phyloP scores from a whole-genome alignment of 2,113 vertebrate species.

The Protobothrops flavoviridis region DNA sequence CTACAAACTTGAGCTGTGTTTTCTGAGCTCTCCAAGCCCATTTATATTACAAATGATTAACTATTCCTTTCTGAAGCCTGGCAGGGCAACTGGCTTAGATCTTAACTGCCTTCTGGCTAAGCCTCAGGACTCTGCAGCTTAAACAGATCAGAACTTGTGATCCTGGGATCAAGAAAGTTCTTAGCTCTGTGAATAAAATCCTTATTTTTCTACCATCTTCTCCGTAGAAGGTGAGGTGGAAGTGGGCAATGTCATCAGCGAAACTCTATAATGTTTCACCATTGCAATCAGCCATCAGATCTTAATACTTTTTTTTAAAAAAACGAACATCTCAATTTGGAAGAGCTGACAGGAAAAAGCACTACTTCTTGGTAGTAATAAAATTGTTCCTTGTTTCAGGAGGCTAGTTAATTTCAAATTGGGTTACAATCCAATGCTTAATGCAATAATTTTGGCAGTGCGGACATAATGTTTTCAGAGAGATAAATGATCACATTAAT shows the following conservation, averaged over 20 bases:
- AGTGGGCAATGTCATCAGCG: background rate
- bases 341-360: background rate
- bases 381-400: background rate
- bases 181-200: constrained; percentile 22
- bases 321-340: background rate
- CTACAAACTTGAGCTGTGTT: constrained; percentile 19
- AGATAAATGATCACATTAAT: background rate
- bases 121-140: constrained; percentile 31
- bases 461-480: background rate
- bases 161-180: constrained; percentile 35
- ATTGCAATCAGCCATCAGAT: background rate
- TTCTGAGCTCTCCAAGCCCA: constrained; percentile 1
- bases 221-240: background rate
- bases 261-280: background rate
- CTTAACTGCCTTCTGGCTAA: constrained; percentile 47
- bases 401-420: background rate
- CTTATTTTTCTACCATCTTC: constrained; percentile 6
- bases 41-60: constrained; percentile 49
- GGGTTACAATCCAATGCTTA: background rate
- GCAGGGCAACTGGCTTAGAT: constrained; percentile 46
- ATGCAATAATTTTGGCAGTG: accelerated
- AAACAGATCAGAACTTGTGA: constrained; percentile 55
- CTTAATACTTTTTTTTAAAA: background rate
- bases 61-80: constrained; percentile 48
- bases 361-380: background rate